Evolutionary conservation across 2,888 invertebrate species (phyloP).

Genomic region (Steinernema scapterisci): DNA sequence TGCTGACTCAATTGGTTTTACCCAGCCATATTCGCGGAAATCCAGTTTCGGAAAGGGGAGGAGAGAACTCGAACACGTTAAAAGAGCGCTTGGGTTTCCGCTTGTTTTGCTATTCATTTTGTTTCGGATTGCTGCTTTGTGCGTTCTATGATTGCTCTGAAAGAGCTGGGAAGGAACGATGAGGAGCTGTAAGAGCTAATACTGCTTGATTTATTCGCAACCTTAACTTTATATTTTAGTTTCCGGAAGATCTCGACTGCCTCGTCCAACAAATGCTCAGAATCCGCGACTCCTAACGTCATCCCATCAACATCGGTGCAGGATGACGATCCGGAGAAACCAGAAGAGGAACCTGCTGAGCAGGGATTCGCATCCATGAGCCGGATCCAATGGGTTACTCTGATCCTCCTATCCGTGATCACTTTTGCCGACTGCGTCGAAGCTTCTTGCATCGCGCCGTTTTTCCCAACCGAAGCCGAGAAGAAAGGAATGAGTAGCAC

Average conservation of each 20-base stretch:
- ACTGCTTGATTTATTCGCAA: background rate
- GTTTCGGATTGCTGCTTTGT: no score
- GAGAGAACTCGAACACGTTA: no score
- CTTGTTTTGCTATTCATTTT: no score
- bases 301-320: background rate
- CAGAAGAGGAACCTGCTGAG: background rate
- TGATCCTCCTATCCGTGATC: background rate
- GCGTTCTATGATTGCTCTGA: no score
- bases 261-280: background rate
- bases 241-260: background rate
- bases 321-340: background rate
- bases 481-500: constrained; percentile 43
- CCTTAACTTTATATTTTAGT: background rate
- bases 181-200: no score
- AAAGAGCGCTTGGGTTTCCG: no score
- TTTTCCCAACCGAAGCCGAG: constrained; percentile 38
- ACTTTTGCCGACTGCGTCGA: background rate
- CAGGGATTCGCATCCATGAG: background rate
- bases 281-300: background rate
- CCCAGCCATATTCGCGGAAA: no score
- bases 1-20: no score
- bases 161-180: no score
- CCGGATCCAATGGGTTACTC: background rate
- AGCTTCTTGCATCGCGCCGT: constrained; percentile 32
- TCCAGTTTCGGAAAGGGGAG: no score